A percentile compares a stretch with the other conserved stretches of the same genome.
Evolutionary conservation across 2,888 invertebrate species (phyloP).

Genomic region (Synergus japonicus): DNA sequence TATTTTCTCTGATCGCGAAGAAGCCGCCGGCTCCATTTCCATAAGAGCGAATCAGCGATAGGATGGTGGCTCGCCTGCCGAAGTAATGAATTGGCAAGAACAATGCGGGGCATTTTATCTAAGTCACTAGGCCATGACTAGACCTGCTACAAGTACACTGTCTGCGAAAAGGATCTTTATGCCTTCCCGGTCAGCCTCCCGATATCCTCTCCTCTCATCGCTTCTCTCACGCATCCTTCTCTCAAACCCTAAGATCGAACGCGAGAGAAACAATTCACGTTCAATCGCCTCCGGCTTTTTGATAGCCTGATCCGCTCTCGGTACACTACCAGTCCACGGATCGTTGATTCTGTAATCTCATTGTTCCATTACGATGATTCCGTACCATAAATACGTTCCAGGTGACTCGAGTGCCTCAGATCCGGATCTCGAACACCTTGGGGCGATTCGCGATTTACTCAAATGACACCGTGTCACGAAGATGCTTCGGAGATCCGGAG

Average conservation of each 20-base stretch:
- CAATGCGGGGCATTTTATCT: conserved; percentile 48
- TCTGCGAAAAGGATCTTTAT: conserved; percentile 49
- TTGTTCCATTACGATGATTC: conserved; percentile 47
- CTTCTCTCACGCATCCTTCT: conserved; percentile 23
- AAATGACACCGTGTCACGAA: neutral
- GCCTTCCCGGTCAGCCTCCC: conserved; percentile 50
- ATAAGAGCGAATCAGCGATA: conserved; percentile 3
- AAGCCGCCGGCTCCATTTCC: conserved; percentile 5
- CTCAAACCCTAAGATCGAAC: neutral
- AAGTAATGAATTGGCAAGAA: conserved; percentile 51
- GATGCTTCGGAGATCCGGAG: neutral
- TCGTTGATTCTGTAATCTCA: conserved; percentile 49
- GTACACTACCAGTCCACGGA: conserved; percentile 39
- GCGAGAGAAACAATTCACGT: neutral
- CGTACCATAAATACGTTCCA: conserved; percentile 44
- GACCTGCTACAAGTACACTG: conserved; percentile 44
- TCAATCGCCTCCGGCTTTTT: conserved; percentile 44
- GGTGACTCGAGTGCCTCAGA: conserved; percentile 29
- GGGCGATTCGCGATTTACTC: neutral
- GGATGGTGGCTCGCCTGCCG: neutral
- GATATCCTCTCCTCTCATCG: conserved; percentile 47
- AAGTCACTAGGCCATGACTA: conserved; percentile 55
- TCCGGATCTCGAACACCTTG: neutral
- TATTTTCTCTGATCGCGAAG: neutral
- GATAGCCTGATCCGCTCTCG: conserved; percentile 40